Conservation (phyloP, 1,140 invertebrate species). For the Drosophila kohkoa region DNA sequence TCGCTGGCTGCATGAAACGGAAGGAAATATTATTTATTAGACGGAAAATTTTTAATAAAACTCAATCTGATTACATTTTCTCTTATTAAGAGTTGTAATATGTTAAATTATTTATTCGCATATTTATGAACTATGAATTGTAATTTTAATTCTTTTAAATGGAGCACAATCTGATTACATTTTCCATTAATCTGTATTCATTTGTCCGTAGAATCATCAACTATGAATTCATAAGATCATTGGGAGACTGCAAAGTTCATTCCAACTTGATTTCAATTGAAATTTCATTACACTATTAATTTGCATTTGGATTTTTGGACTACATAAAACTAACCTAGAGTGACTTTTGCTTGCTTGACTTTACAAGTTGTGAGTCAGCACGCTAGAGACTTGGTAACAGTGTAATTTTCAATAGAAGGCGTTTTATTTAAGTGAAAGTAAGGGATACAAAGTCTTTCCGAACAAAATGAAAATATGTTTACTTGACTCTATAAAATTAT, state of each 20-base stretch:
- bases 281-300: not conserved
- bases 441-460: too few relatives aligned
- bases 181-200: not conserved
- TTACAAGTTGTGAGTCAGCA: too few relatives aligned
- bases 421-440: too few relatives aligned
- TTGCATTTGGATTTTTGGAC: not conserved
- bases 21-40: constrained; percentile 10
- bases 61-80: too few relatives aligned
- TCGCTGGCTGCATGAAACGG: not conserved
- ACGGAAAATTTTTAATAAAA: not conserved
- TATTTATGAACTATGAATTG: too few relatives aligned
- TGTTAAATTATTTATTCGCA: not conserved
- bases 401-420: too few relatives aligned
- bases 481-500: too few relatives aligned
- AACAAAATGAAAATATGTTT: too few relatives aligned
- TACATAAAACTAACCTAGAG: not conserved
- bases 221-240: not conserved
- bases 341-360: not conserved
- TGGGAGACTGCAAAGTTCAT: not conserved
- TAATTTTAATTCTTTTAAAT: not conserved
- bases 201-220: too few relatives aligned
- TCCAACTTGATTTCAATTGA: not conserved
- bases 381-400: too few relatives aligned
- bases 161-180: too few relatives aligned
- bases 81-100: not conserved